These are phyloP conservation scores for Copidosoma floridanum DNA, from an alignment of 1,140 invertebrate species.

Conservation along the genomic window DNA sequence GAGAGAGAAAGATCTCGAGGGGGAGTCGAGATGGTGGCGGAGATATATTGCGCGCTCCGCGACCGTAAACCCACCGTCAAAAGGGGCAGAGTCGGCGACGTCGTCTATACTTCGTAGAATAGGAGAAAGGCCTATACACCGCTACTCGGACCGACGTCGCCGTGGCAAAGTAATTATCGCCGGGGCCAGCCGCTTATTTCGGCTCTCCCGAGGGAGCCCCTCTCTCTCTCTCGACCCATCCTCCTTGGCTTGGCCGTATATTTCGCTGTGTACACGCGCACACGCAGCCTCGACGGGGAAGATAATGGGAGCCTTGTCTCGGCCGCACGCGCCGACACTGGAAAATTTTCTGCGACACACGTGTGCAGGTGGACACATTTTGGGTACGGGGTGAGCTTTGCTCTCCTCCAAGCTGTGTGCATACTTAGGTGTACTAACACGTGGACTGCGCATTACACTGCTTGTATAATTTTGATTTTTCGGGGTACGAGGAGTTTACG, in stretches of 20 bases:
- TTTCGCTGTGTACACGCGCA: no score
- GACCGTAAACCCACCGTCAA: neutral
- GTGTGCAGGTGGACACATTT: no score
- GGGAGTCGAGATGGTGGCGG: conserved; percentile 35
- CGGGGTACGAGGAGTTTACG: no score
- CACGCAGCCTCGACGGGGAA: no score
- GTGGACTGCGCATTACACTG: no score
- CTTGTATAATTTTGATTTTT: no score
- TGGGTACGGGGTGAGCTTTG: no score
- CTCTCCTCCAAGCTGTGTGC: no score
- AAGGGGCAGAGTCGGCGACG: conserved; percentile 26
- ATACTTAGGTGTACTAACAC: no score
- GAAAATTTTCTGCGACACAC: no score
- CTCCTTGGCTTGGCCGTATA: neutral
- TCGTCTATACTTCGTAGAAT: conserved; percentile 25
- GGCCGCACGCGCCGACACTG: no score
- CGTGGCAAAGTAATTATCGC: conserved; percentile 22
- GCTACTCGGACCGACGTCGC: neutral
- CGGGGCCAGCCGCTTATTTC: conserved; percentile 30
- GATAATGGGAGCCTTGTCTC: no score
- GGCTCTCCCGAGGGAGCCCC: neutral
- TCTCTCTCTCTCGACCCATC: conserved; percentile 15
- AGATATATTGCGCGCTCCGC: neutral
- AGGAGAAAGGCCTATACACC: neutral
- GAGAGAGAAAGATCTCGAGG: conserved; percentile 25